phyloP scores from a whole-genome alignment of 2,797 vertebrate genomes.

The Sphenodon punctatus region DNA sequence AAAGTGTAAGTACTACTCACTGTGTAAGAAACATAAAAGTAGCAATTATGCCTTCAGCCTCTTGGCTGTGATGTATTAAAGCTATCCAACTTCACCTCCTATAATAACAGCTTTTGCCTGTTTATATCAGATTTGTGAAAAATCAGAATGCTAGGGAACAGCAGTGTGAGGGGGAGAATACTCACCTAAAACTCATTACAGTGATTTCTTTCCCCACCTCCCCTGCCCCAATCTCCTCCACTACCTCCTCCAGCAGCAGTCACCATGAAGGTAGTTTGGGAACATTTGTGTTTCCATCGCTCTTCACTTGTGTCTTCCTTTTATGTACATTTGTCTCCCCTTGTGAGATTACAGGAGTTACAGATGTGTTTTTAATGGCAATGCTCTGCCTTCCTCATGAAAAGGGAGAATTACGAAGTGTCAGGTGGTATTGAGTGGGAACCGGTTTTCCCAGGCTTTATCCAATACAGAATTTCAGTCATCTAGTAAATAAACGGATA shows the following conservation, averaged over 20 bases:
- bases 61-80: constrained; percentile 79
- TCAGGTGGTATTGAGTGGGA: constrained; percentile 60
- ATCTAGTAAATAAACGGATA: constrained; percentile 60
- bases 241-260: not conserved
- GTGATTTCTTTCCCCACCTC: not conserved
- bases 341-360: constrained; percentile 59
- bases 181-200: not conserved
- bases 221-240: no score
- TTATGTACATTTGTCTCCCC: constrained; percentile 41
- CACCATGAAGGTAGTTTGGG: not conserved
- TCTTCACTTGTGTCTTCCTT: constrained; percentile 26
- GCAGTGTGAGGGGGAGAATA: not conserved
- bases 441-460: constrained; percentile 48
- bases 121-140: constrained; percentile 53
- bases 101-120: constrained; percentile 74
- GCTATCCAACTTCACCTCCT: constrained; percentile 63
- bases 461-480: constrained; percentile 52
- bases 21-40: constrained; percentile 76
- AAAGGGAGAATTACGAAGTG: constrained; percentile 61
- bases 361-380: constrained; percentile 64
- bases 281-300: constrained; percentile 22
- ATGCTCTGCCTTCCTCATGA: constrained; percentile 56
- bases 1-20: constrained; percentile 65
- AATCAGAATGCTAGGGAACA: constrained; percentile 25
- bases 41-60: constrained; percentile 76